These are phyloP conservation scores for Hippopotamus amphibius DNA, from an alignment of 2,113 vertebrate species.

Conservation along the genomic window DNA sequence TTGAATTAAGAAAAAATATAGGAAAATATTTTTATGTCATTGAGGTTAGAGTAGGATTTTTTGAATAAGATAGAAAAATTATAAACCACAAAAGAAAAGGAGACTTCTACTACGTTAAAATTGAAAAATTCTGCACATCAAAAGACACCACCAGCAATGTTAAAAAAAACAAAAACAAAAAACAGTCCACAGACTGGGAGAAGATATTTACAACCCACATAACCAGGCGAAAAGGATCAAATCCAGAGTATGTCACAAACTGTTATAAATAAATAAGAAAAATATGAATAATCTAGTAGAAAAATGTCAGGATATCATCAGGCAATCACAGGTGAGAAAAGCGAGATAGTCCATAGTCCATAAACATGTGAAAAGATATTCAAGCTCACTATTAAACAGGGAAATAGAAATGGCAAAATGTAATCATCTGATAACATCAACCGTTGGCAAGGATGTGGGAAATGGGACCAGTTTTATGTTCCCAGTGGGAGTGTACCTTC, in stretches of 20 bases:
- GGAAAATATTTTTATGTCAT: conserved; percentile 38
- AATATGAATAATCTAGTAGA: neutral
- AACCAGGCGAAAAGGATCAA: neutral
- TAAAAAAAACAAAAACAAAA: neutral
- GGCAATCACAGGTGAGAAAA: conserved; percentile 43
- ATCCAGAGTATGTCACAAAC: conserved; percentile 7
- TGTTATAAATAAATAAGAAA: conserved; percentile 32
- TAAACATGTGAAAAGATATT: neutral
- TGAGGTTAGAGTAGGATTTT: neutral
- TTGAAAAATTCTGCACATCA: conserved; percentile 49
- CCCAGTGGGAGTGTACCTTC: neutral
- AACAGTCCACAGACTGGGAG: neutral
- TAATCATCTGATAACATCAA: neutral
- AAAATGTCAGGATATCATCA: neutral
- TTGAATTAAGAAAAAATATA: neutral
- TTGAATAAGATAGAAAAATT: conserved; percentile 25
- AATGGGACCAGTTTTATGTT: neutral
- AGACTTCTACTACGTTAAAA: conserved; percentile 52
- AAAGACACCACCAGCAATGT: conserved; percentile 53
- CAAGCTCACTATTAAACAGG: neutral
- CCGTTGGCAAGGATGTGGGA: neutral
- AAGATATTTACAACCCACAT: neutral
- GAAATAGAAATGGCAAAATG: neutral
- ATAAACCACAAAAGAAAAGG: conserved; percentile 48
- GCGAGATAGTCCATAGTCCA: neutral